phyloP scores from a whole-genome alignment of 2,113 vertebrate genomes.

The Bucco capensis region DNA sequence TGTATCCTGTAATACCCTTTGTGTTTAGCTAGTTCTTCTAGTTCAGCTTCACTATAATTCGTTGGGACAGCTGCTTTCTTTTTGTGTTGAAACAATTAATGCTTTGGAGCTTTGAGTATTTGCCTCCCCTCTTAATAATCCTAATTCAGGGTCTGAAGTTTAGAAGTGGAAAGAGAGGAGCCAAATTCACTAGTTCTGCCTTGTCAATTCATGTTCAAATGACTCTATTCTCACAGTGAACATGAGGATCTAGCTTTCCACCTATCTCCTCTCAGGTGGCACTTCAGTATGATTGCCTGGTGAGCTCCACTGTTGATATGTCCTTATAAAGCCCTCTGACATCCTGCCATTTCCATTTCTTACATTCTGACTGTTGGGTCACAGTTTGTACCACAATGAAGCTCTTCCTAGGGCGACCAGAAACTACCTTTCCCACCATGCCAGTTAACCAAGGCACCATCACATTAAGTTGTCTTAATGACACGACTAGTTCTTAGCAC shows the following conservation, averaged over 20 bases:
- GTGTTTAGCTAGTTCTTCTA: not conserved
- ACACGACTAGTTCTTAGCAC: not conserved
- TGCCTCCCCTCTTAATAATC: rapidly evolving
- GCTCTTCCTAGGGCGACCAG: not conserved
- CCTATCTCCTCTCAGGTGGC: not conserved
- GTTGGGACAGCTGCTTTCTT: not conserved
- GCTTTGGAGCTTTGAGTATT: not conserved
- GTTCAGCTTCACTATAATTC: not conserved
- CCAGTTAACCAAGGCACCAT: not conserved
- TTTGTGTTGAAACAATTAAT: not conserved
- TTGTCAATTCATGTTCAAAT: not conserved
- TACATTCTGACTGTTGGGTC: not conserved
- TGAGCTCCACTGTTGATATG: not conserved
- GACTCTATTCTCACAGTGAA: not conserved
- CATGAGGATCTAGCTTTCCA: not conserved
- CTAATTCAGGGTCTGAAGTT: not conserved
- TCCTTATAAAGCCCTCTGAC: not conserved
- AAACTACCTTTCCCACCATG: not conserved
- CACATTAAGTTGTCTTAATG: not conserved
- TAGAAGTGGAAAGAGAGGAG: not conserved
- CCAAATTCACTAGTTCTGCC: not conserved
- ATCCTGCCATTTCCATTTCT: not conserved
- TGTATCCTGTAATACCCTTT: not conserved
- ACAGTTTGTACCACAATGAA: not conserved
- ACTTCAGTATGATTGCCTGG: not conserved